Base-by-base conservation (phyloP, 2,113 vertebrate species). In the Nansenia antarctica region DNA sequence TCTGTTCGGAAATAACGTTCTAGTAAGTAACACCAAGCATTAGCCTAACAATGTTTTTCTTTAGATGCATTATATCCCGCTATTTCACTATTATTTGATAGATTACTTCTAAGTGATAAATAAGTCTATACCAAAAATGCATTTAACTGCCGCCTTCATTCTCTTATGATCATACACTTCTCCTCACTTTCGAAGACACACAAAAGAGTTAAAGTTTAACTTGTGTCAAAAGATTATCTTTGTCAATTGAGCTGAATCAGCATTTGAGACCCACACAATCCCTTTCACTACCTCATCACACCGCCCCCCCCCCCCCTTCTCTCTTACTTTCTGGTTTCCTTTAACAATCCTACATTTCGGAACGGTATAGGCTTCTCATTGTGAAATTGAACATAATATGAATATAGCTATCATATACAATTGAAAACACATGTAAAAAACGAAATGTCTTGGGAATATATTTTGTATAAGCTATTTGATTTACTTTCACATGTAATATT, bases 131-230 rank as follows among this genome's bases (percentile, higher is more conserved):
- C n/a, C n/a, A n/a, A n/a, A n/a, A n/a, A n/a, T n/a, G n/a, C n/a
- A n/a, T n/a, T n/a, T n/a, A n/a, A n/a, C n/a, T n/a, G n/a, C n/a
- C n/a, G n/a, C n/a, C n/a, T n/a, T n/a, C n/a, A n/a, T n/a, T n/a
- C n/a, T n/a, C n/a, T n/a, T n/a, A n/a, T n/a, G n/a, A n/a, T n/a
- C n/a, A n/a, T n/a, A n/a, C n/a, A n/a, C n/a, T n/a, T n/a, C n/a
- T n/a, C n/a, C 83, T 86, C 84, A 87, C 80, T 90, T 90, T 79
- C 61, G 63, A 76, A 85, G 73, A 67, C n/a, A 61, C 80, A 90
- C 90, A 91, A 88, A 84, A 87, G 79, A 94, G 98, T 99, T 99
- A 99, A 99, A 96, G 87, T 96, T 87, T 99, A 99, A 99, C 97
- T 91, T 88, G 82, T 65, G 75, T 87, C 83, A 90, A 96, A 95